Evolutionary conservation across 2,113 vertebrate genomes (phyloP).

Genomic region (Prionailurus viverrinus): DNA sequence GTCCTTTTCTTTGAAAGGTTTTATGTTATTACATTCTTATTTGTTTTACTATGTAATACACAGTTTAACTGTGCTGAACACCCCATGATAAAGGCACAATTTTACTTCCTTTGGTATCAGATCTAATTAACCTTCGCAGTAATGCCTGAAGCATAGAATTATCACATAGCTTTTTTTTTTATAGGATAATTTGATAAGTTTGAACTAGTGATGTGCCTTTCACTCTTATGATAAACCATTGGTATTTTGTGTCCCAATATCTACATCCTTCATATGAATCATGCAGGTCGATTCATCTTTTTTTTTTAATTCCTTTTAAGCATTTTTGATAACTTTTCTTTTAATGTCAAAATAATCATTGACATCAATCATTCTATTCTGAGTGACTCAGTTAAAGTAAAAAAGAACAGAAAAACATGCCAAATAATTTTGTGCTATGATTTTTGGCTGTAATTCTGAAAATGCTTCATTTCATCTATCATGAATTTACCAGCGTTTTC

Average conservation of each 20-base stretch:
- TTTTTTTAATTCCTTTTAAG: background rate
- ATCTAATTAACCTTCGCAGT: background rate
- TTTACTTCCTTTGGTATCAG: background rate
- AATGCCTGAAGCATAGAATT: background rate
- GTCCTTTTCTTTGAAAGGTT: background rate
- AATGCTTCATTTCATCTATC: background rate
- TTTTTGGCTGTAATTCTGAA: conserved; percentile 21
- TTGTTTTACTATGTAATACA: background rate
- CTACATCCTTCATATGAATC: background rate
- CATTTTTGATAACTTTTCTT: conserved; percentile 60
- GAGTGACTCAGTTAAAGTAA: background rate
- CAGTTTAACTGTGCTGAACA: background rate
- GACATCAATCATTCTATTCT: conserved; percentile 13
- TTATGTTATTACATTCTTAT: background rate
- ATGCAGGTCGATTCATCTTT: background rate
- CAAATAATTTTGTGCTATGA: background rate
- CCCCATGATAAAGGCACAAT: background rate
- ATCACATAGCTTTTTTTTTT: background rate
- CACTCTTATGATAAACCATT: background rate
- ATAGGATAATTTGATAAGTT: background rate
- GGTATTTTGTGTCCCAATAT: conserved; percentile 11
- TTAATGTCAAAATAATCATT: conserved; percentile 46
- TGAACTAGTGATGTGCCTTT: background rate
- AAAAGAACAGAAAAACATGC: conserved; percentile 32
- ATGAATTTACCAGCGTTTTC: conserved; percentile 17